phyloP scores from a whole-genome alignment of 2,888 invertebrate species.

The Eupithecia dodoneata region DNA sequence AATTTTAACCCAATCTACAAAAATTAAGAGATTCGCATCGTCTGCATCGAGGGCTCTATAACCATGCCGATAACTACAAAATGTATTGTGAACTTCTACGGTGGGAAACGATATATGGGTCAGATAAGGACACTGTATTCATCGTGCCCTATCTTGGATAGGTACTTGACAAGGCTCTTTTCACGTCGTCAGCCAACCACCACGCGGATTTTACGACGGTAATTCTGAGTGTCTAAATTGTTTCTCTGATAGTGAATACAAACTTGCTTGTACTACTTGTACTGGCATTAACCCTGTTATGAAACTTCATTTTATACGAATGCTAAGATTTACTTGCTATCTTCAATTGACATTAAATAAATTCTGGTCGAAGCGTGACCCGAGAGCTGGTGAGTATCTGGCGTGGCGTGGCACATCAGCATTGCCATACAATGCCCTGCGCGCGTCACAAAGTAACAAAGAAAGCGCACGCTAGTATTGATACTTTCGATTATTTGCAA shows the following conservation, averaged over 20 bases:
- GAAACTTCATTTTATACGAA: too few species aligned
- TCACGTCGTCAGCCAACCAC: constrained; percentile 38
- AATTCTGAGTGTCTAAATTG: constrained; percentile 16
- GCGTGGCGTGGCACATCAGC: too few species aligned
- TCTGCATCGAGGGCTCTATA: neutral
- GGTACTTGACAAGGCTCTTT: constrained; percentile 42
- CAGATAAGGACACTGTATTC: constrained; percentile 54
- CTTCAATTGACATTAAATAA: neutral
- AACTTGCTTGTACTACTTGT: neutral
- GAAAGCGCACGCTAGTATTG: too few species aligned
- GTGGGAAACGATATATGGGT: constrained; percentile 48
- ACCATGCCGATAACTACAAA: constrained; percentile 10
- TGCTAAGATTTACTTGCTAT: neutral
- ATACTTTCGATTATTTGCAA: too few species aligned
- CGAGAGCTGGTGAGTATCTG: too few species aligned
- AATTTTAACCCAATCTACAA: neutral
- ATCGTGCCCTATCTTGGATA: constrained; percentile 51
- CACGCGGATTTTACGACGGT: constrained; percentile 27
- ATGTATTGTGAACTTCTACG: constrained; percentile 46
- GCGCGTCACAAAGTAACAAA: too few species aligned
- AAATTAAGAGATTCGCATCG: neutral
- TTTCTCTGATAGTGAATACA: neutral
- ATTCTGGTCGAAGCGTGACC: too few species aligned
- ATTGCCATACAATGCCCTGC: too few species aligned
- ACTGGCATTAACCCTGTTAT: neutral